Percentiles rank a stretch among this genome's conserved stretches.
Evolutionary conservation across 2,797 vertebrate genomes (phyloP).

Genomic region (Thamnophis elegans): DNA sequence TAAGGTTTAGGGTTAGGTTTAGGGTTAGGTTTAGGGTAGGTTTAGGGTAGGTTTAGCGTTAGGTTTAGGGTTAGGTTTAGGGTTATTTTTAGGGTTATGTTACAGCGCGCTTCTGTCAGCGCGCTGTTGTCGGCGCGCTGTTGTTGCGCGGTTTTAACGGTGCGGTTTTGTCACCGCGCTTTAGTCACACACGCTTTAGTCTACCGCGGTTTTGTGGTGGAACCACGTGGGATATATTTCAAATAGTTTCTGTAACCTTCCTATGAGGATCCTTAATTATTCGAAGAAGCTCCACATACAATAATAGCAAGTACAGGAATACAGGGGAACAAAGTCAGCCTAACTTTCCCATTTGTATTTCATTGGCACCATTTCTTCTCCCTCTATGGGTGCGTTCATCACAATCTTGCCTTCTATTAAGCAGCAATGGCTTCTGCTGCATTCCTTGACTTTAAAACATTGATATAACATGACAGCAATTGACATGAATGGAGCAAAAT

Average conservation of each 20-base stretch:
- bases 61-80: too few relatives aligned
- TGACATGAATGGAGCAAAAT: constrained; percentile 43
- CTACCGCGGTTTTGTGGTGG: too few relatives aligned
- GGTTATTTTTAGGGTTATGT: too few relatives aligned
- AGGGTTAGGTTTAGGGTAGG: too few relatives aligned
- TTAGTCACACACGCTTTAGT: too few relatives aligned
- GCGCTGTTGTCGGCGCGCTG: too few relatives aligned
- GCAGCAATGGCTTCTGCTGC: constrained; percentile 17
- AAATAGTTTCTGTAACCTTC: constrained; percentile 44
- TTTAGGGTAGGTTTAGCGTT: too few relatives aligned
- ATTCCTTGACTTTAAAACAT: constrained; percentile 18
- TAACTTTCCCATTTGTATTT: background rate
- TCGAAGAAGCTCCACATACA: constrained; percentile 47
- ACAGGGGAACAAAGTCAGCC: constrained; percentile 34
- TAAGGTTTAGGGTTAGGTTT: too few relatives aligned
- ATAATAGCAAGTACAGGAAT: constrained; percentile 55
- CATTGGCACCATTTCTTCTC: constrained; percentile 6
- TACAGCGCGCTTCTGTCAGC: too few relatives aligned
- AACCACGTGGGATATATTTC: too few relatives aligned
- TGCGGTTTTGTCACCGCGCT: too few relatives aligned
- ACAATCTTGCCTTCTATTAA: constrained; percentile 4
- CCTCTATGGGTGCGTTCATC: constrained; percentile 15
- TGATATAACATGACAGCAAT: constrained; percentile 49
- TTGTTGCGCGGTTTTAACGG: too few relatives aligned
- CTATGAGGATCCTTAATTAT: constrained; percentile 59